A percentile compares a stretch with the other conserved stretches of the same genome.
Evolutionary conservation across 2,888 invertebrate species (phyloP).

Genomic region (Isotomurus palustris): DNA sequence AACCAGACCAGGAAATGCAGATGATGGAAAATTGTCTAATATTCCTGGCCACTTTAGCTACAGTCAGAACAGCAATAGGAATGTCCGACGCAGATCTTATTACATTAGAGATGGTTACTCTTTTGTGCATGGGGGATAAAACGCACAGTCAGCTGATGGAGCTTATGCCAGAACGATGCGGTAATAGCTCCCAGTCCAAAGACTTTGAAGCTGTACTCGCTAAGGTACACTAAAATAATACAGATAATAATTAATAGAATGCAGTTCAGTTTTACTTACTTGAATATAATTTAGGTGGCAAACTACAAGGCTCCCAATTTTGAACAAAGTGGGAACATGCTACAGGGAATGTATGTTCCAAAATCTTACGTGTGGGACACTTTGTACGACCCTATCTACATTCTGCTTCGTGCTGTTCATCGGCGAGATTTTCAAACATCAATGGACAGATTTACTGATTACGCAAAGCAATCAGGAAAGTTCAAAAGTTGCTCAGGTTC

Average conservation of each 20-base stretch:
- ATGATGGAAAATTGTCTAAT: slow-evolving; percentile 92
- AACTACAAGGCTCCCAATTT: slow-evolving; percentile 84
- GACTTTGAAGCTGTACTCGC: slow-evolving; percentile 82
- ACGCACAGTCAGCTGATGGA: slow-evolving; percentile 94
- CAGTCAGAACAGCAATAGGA: slow-evolving; percentile 82
- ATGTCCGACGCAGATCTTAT: slow-evolving; percentile 61
- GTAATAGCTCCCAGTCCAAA: slow-evolving; percentile 70
- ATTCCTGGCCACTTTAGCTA: slow-evolving; percentile 82
- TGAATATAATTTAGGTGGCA: slow-evolving; percentile 59
- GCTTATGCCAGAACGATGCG: slow-evolving; percentile 91
- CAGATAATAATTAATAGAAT: neutral
- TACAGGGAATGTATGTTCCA: slow-evolving; percentile 80
- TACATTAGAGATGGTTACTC: slow-evolving; percentile 84
- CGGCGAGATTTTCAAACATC: slow-evolving; percentile 88
- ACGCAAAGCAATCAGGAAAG: slow-evolving; percentile 61
- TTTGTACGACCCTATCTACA: slow-evolving; percentile 90
- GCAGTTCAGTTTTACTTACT: neutral
- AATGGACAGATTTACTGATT: slow-evolving; percentile 85
- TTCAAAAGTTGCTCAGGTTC: slow-evolving; percentile 56
- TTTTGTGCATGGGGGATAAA: slow-evolving; percentile 88
- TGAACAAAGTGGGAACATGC: slow-evolving; percentile 67
- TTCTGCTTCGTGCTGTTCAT: slow-evolving; percentile 83
- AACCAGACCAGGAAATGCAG: slow-evolving; percentile 75
- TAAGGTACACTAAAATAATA: slow-evolving; percentile 55
- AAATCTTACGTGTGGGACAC: slow-evolving; percentile 84